Conservation (phyloP, 2,113 vertebrate genomes). For the Dicaeum eximium region DNA sequence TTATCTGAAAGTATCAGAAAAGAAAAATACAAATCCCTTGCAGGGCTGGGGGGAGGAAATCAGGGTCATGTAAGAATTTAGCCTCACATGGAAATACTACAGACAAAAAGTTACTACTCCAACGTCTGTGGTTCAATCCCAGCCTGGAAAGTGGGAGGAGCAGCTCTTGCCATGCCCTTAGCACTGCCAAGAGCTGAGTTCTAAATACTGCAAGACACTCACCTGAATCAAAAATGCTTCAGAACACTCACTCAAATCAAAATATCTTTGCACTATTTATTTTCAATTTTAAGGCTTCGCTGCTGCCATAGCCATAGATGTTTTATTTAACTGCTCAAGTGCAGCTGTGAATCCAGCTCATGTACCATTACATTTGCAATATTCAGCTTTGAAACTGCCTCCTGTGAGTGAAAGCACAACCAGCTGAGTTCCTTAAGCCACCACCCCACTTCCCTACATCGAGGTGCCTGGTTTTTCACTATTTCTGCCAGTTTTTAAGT, state of each 20-base stretch:
- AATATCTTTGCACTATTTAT: neutral
- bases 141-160: neutral
- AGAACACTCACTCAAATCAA: neutral
- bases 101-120: neutral
- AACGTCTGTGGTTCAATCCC: neutral
- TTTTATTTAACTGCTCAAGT: neutral
- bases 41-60: neutral
- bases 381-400: slow-evolving; percentile 29
- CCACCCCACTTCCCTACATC: neutral
- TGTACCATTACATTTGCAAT: neutral
- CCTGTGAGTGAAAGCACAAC: slow-evolving; percentile 16
- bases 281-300: neutral
- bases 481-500: neutral
- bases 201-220: neutral
- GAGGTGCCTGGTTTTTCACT: neutral
- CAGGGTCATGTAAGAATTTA: neutral
- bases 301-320: neutral
- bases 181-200: neutral
- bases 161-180: neutral
- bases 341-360: neutral
- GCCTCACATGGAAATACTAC: neutral
- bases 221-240: neutral
- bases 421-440: neutral
- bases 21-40: neutral
- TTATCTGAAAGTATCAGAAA: neutral